These are phyloP conservation scores for Psophia crepitans DNA, from an alignment of 2,113 vertebrate species.

Conservation along the genomic window DNA sequence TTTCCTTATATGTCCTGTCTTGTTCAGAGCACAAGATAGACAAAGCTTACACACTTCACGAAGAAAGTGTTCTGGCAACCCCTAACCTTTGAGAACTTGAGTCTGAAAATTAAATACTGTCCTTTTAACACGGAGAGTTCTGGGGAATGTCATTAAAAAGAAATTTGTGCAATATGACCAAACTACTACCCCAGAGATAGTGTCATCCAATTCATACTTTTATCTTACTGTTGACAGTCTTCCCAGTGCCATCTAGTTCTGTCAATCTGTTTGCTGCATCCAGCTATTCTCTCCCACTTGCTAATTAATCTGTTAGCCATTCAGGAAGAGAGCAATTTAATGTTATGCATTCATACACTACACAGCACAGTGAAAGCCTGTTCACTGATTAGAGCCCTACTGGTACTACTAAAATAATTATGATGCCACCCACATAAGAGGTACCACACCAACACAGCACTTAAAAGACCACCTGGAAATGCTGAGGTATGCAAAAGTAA, in stretches of 20 bases:
- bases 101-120: background rate
- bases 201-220: background rate
- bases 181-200: background rate
- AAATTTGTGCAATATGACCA: background rate
- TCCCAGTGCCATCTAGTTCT: background rate
- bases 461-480: conserved; percentile 13
- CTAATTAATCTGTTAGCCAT: background rate
- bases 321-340: background rate
- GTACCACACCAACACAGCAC: background rate
- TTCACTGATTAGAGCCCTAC: background rate
- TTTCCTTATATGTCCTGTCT: background rate
- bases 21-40: background rate
- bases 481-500: background rate
- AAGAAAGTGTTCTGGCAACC: background rate
- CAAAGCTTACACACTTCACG: background rate
- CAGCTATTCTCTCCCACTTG: background rate
- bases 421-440: background rate
- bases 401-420: background rate
- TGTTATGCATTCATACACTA: background rate
- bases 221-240: background rate
- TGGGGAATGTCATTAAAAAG: fast-evolving
- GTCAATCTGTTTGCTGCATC: background rate
- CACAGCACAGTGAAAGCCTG: background rate
- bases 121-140: background rate
- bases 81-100: background rate